A percentile compares a stretch with the other conserved stretches of the same genome.
Evolutionary conservation across 2,797 vertebrate species (phyloP).

Genomic region (Enteromius mattozi): DNA sequence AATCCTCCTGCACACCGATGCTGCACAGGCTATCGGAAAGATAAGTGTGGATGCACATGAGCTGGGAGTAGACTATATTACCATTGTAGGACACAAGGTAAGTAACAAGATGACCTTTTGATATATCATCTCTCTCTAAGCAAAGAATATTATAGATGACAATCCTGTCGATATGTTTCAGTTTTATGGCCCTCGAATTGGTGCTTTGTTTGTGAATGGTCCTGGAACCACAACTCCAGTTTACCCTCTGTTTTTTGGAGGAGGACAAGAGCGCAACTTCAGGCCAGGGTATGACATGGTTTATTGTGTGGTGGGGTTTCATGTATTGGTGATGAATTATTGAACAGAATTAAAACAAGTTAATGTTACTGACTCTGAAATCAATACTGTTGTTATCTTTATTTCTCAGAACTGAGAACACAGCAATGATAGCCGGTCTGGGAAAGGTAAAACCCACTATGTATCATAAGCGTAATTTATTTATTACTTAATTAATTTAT

Average conservation of each 20-base stretch:
- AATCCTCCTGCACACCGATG: constrained; percentile 90
- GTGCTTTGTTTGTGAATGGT: constrained; percentile 83
- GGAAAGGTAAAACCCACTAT: constrained; percentile 84
- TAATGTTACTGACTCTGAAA: constrained; percentile 25
- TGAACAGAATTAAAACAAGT: constrained; percentile 14
- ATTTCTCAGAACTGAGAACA: constrained; percentile 92
- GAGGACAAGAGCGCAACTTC: constrained; percentile 92
- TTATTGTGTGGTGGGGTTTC: constrained; percentile 19
- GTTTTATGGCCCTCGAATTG: constrained; percentile 93
- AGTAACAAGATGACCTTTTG: constrained; percentile 31
- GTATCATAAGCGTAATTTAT: not conserved
- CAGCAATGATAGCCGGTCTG: constrained; percentile 94
- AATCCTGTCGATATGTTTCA: constrained; percentile 64
- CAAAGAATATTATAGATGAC: constrained; percentile 8
- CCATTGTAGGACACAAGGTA: constrained; percentile 97
- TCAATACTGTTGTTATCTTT: constrained; percentile 53
- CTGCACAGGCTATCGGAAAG: constrained; percentile 93
- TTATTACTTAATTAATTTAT: not conserved
- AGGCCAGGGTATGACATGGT: constrained; percentile 85
- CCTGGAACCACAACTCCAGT: constrained; percentile 81
- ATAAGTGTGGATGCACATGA: constrained; percentile 84
- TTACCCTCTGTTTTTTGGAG: constrained; percentile 90
- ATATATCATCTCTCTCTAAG: constrained; percentile 19
- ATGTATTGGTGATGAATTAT: constrained; percentile 36
- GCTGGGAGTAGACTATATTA: constrained; percentile 92